Evolutionary conservation across 2,797 vertebrate species (phyloP).

Genomic region (Cynopterus sphinx): DNA sequence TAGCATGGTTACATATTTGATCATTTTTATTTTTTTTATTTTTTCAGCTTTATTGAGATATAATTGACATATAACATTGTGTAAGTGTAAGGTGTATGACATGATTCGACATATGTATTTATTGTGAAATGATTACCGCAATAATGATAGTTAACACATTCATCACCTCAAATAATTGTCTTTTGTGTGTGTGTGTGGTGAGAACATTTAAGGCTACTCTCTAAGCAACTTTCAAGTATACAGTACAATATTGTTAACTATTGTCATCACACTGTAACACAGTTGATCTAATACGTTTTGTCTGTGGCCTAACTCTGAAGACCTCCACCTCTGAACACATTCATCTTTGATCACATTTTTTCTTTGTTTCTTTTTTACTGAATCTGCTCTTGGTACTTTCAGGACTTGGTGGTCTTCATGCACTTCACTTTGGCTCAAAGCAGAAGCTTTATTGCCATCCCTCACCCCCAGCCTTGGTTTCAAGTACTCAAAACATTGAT

Average conservation of each 20-base stretch:
- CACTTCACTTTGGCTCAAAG: background rate
- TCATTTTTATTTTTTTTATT: background rate
- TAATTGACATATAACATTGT: background rate
- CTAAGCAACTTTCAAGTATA: background rate
- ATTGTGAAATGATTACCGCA: too few relatives aligned
- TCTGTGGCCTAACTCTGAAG: background rate
- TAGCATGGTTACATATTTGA: background rate
- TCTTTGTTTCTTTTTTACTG: background rate
- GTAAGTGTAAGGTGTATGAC: background rate
- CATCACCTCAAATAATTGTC: background rate
- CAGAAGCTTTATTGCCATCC: background rate
- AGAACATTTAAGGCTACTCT: background rate
- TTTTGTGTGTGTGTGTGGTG: background rate
- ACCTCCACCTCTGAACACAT: background rate
- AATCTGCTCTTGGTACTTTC: background rate
- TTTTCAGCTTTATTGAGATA: background rate
- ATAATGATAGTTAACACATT: background rate
- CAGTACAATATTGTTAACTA: background rate
- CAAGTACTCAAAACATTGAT: background rate
- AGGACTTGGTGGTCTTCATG: background rate
- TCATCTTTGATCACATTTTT: background rate
- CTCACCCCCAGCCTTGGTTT: background rate
- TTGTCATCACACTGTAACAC: background rate
- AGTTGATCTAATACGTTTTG: background rate
- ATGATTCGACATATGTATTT: background rate